Percentiles rank a stretch among this genome's conserved stretches.
Conservation (phyloP, 2,113 vertebrate genomes). For the Nansenia antarctica region DNA sequence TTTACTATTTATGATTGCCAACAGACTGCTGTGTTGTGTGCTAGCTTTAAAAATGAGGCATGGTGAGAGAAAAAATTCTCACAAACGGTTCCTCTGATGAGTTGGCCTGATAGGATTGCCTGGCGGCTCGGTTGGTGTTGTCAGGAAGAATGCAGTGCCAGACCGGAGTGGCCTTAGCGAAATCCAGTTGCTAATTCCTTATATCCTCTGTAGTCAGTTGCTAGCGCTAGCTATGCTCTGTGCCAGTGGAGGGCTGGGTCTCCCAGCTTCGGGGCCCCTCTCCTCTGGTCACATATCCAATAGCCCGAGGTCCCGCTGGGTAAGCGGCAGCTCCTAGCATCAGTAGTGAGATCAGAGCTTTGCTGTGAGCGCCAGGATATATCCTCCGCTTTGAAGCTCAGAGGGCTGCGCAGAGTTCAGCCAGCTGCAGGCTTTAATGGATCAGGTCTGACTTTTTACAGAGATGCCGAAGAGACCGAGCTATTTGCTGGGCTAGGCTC, state of each 20-base stretch:
- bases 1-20: not conserved
- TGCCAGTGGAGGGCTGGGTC: slow-evolving; percentile 8
- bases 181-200: no score
- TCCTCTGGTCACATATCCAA: not conserved
- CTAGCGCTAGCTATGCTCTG: not conserved
- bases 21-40: no score
- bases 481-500: slow-evolving; percentile 47
- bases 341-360: slow-evolving; percentile 40
- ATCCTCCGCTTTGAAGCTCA: slow-evolving; percentile 60
- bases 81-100: no score
- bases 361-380: slow-evolving; percentile 45
- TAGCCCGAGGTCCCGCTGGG: slow-evolving; percentile 29
- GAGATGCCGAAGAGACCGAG: slow-evolving; percentile 36
- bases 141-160: slow-evolving; percentile 12
- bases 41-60: no score
- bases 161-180: not conserved
- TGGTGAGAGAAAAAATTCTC: not conserved
- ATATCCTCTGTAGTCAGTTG: not conserved
- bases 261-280: not conserved
- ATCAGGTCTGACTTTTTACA: slow-evolving; percentile 48
- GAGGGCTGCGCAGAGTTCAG: slow-evolving; percentile 48
- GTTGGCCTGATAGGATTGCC: slow-evolving; percentile 1
- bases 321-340: slow-evolving; percentile 41
- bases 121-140: not conserved
- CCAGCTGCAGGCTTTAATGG: slow-evolving; percentile 58